Percentiles rank a stretch among this genome's conserved stretches.
phyloP scores from a whole-genome alignment of 2,797 vertebrate genomes.

The Trachops cirrhosus region DNA sequence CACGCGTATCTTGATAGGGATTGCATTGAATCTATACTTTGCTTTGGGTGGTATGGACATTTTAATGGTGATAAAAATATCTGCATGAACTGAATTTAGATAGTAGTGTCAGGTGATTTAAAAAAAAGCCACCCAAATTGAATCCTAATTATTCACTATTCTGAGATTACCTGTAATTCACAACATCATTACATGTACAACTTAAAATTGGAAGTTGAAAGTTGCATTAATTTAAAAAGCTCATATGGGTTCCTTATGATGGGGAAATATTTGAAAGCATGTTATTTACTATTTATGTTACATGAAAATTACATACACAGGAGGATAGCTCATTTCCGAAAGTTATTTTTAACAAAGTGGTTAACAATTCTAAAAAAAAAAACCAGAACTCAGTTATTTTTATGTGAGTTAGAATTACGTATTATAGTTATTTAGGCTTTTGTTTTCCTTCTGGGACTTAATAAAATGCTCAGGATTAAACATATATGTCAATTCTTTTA shows the following conservation, averaged over 20 bases:
- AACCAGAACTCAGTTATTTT: not conserved
- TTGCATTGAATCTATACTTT: not conserved
- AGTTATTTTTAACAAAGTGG: not conserved
- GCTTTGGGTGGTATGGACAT: not conserved
- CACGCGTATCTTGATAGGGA: not conserved
- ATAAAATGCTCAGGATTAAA: slow-evolving; percentile 20
- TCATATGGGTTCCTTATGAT: not conserved
- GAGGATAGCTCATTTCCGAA: not conserved
- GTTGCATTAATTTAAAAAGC: not conserved
- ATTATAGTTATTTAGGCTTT: not conserved
- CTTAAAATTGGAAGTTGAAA: not conserved
- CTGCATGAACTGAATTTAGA: not conserved
- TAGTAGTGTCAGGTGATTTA: not conserved
- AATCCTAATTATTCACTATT: not conserved
- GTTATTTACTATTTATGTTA: not conserved
- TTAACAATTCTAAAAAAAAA: not conserved
- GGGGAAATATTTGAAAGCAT: not conserved
- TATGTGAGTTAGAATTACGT: not conserved
- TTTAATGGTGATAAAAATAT: not conserved
- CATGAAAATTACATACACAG: not conserved
- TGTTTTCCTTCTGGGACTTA: slow-evolving; percentile 1
- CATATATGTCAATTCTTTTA: not conserved
- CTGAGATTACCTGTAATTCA: not conserved
- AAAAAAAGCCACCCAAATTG: not conserved
- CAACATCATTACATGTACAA: not conserved